These are phyloP conservation scores for Diarsia brunnea DNA, from an alignment of 2,888 invertebrate genomes.

Conservation along the genomic window DNA sequence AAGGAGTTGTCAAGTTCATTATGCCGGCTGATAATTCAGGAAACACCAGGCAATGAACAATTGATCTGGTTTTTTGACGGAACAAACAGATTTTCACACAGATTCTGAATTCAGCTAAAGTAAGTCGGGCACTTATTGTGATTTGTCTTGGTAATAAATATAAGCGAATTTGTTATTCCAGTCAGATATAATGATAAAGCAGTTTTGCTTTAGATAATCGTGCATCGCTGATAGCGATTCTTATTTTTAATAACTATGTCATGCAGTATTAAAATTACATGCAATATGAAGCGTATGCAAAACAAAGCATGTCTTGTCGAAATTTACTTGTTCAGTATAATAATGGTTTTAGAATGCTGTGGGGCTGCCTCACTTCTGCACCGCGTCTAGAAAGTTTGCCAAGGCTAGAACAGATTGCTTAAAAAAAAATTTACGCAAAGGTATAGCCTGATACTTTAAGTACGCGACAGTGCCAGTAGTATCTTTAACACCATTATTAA, in stretches of 20 bases:
- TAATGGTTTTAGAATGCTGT: no score
- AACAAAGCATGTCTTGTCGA: no score
- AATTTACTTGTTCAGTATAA: no score
- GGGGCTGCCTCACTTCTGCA: no score
- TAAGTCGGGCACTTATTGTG: constrained; percentile 21
- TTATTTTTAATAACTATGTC: no score
- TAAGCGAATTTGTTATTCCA: constrained; percentile 43
- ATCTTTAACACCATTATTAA: not conserved
- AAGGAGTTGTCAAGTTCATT: constrained; percentile 40
- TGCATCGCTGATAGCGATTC: not conserved
- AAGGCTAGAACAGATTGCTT: no score
- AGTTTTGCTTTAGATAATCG: not conserved
- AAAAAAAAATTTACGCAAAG: no score
- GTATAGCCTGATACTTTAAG: no score
- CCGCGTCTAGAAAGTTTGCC: no score
- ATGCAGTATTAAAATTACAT: no score
- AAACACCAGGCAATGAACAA: constrained; percentile 39
- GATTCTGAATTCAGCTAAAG: constrained; percentile 47
- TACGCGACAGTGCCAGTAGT: no score
- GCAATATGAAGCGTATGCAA: no score
- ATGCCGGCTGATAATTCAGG: constrained; percentile 26
- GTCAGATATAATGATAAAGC: constrained; percentile 8
- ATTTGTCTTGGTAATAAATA: constrained; percentile 43
- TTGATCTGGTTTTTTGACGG: constrained; percentile 39
- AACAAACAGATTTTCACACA: constrained; percentile 61